These are phyloP conservation scores for Clunio marinus DNA, from an alignment of 2,888 invertebrate genomes.

Conservation along the genomic window DNA sequence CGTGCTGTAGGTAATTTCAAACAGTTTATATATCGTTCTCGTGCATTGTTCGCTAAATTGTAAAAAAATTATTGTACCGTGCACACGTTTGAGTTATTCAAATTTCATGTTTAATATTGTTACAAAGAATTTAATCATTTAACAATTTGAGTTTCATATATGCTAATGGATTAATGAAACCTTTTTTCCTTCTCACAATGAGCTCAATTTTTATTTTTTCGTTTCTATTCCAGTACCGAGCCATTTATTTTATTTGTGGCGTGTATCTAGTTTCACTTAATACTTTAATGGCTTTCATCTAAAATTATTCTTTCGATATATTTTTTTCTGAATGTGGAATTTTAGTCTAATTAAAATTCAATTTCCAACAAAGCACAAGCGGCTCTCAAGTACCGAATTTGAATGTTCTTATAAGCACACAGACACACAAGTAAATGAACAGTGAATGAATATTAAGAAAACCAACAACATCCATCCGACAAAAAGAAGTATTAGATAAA, in stretches of 20 bases:
- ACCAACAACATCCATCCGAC: slow-evolving; percentile 27
- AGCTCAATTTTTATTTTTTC: neutral
- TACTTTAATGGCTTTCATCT: no score
- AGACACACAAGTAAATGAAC: neutral
- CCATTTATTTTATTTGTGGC: neutral
- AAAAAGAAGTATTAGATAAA: slow-evolving; percentile 36
- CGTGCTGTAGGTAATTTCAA: slow-evolving; percentile 36
- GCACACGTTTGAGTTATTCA: slow-evolving; percentile 35
- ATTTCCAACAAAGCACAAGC: slow-evolving; percentile 25
- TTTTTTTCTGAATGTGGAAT: neutral
- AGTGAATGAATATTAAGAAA: neutral
- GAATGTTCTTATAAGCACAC: neutral
- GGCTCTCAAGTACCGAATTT: neutral
- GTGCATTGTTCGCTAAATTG: slow-evolving; percentile 31
- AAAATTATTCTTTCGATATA: neutral
- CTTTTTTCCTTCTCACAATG: slow-evolving; percentile 22
- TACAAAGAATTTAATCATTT: slow-evolving; percentile 36
- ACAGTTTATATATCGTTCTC: slow-evolving; percentile 32
- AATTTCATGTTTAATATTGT: slow-evolving; percentile 34
- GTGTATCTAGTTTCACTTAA: neutral
- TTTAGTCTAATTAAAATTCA: slow-evolving; percentile 37
- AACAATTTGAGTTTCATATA: slow-evolving; percentile 32
- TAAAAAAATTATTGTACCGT: slow-evolving; percentile 36
- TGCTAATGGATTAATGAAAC: slow-evolving; percentile 39
- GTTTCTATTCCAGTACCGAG: neutral